These are phyloP conservation scores for Achatina immaculata DNA, from an alignment of 1,140 invertebrate genomes.

Conservation along the genomic window DNA sequence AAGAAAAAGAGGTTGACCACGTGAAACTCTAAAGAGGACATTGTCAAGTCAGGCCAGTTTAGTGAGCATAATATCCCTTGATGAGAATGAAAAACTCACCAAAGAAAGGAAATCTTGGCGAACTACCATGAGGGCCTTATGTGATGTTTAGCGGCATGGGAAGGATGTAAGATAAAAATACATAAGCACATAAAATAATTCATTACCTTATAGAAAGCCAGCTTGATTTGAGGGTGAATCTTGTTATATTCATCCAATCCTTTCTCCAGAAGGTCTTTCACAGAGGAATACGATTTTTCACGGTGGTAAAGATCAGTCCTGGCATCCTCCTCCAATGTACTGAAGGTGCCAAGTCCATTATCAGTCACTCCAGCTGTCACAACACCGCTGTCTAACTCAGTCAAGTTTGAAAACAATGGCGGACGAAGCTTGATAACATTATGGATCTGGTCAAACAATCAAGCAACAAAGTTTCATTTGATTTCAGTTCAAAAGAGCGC, in stretches of 20 bases:
- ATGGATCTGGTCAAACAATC: conserved; percentile 53
- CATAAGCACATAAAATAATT: neutral
- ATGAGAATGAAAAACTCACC: too few relatives aligned
- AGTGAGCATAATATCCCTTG: too few relatives aligned
- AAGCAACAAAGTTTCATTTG: neutral
- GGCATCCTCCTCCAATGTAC: conserved; percentile 60
- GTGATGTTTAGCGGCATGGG: too few relatives aligned
- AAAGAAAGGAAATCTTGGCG: too few relatives aligned
- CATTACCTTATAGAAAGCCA: conserved; percentile 62
- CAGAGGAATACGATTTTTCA: conserved; percentile 47
- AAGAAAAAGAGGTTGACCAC: too few relatives aligned
- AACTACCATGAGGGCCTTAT: too few relatives aligned
- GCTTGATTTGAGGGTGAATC: conserved; percentile 65
- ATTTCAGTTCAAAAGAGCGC: too few relatives aligned
- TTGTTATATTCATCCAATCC: conserved; percentile 71
- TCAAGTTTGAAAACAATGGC: conserved; percentile 67
- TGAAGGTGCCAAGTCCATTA: conserved; percentile 52
- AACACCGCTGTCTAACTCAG: conserved; percentile 69
- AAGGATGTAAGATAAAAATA: too few relatives aligned
- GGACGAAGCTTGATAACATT: conserved; percentile 52
- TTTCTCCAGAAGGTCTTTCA: conserved; percentile 62
- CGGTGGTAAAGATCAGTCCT: conserved; percentile 65
- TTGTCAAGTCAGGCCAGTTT: too few relatives aligned
- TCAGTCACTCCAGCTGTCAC: conserved; percentile 68
- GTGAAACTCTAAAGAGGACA: too few relatives aligned